phyloP scores from a whole-genome alignment of 2,888 invertebrate species.

The Listrodromus nycthemerus region DNA sequence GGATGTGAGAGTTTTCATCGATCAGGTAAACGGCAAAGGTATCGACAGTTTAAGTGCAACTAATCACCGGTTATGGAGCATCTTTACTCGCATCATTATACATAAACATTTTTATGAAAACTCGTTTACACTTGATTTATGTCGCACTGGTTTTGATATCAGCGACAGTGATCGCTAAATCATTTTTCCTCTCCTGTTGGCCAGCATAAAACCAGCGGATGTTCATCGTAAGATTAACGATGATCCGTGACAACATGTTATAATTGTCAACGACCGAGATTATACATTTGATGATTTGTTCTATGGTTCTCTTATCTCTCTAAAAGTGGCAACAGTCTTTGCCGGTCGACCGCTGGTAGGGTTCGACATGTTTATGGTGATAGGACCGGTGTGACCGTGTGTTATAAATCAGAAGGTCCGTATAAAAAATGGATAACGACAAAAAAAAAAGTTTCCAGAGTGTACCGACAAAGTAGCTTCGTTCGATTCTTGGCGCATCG shows the following conservation, averaged over 20 bases:
- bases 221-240: not conserved
- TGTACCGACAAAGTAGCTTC: constrained; percentile 57
- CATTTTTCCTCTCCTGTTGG: not conserved
- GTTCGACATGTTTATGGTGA: constrained; percentile 53
- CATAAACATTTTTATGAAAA: not conserved
- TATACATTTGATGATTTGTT: constrained; percentile 13
- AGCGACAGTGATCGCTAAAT: not conserved
- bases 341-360: constrained; percentile 38
- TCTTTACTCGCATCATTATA: not conserved
- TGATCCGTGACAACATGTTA: not conserved
- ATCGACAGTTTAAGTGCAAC: no score
- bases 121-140: not conserved
- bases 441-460: constrained; percentile 17
- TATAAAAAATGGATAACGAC: constrained; percentile 4
- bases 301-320: not conserved
- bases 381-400: constrained; percentile 32
- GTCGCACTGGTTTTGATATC: not conserved
- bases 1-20: not conserved
- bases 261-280: not conserved
- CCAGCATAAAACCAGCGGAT: not conserved
- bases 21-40: no score
- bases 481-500: constrained; percentile 50
- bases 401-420: constrained; percentile 46
- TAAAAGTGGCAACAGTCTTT: not conserved
- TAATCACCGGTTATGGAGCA: no score